Percentiles rank a stretch among this genome's conserved stretches.
Evolutionary conservation across 2,888 invertebrate species (phyloP).

Genomic region (Watsonalla cultraria): DNA sequence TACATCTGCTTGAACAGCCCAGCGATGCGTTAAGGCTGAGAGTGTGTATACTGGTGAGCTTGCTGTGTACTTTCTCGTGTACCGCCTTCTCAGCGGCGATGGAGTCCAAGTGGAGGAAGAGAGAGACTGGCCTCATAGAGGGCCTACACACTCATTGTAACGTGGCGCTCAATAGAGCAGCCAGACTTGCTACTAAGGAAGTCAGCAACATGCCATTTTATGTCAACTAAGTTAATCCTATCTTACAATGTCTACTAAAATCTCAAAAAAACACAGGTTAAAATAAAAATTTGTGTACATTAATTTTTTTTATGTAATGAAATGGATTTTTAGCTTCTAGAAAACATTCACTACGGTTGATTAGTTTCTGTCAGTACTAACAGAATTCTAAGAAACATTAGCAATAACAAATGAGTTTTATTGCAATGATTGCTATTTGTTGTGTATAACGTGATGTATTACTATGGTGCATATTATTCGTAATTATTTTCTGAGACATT

Average conservation of each 20-base stretch:
- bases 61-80: constrained; percentile 83
- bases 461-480: too few relatives aligned
- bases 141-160: constrained; percentile 81
- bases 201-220: constrained; percentile 76
- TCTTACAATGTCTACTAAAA: not conserved
- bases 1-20: constrained; percentile 76
- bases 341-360: too few relatives aligned
- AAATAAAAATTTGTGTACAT: too few relatives aligned
- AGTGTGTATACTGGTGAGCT: constrained; percentile 84
- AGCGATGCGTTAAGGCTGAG: constrained; percentile 80
- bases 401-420: too few relatives aligned
- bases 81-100: constrained; percentile 78
- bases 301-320: too few relatives aligned
- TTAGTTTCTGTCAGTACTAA: too few relatives aligned
- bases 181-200: constrained; percentile 75
- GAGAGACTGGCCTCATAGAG: constrained; percentile 79
- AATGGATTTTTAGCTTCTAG: too few relatives aligned
- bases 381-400: too few relatives aligned
- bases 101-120: constrained; percentile 80
- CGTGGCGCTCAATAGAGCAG: constrained; percentile 79
- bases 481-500: too few relatives aligned
- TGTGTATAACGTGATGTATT: too few relatives aligned
- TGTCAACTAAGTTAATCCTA: constrained; percentile 25
- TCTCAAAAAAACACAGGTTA: too few relatives aligned
- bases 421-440: too few relatives aligned